These are phyloP conservation scores for Ectropis crepuscularia DNA, from an alignment of 2,888 invertebrate genomes.

Conservation along the genomic window DNA sequence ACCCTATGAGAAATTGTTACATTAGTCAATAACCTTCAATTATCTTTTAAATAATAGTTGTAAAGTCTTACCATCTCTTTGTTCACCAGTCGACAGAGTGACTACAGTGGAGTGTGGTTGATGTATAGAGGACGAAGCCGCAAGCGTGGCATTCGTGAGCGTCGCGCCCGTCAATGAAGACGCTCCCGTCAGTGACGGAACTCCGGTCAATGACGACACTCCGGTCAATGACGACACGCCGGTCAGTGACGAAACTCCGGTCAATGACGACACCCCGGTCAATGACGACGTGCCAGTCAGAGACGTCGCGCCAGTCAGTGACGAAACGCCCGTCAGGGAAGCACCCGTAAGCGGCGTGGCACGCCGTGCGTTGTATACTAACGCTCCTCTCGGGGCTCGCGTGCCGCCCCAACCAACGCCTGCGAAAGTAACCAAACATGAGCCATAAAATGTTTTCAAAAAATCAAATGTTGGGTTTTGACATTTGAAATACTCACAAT, in stretches of 20 bases:
- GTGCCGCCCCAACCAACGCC: conserved; percentile 57
- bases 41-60: no score
- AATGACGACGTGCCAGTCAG: no score
- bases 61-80: conserved; percentile 4
- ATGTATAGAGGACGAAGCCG: conserved; percentile 49
- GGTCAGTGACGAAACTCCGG: no score
- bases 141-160: conserved; percentile 32
- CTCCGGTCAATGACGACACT: no score
- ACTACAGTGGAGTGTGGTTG: conserved; percentile 58
- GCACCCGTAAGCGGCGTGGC: conserved; percentile 53
- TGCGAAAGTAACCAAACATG: conserved; percentile 3
- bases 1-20: no score
- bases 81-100: conserved; percentile 51
- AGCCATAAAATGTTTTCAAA: no score
- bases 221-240: no score
- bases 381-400: conserved; percentile 62
- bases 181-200: conserved; percentile 48
- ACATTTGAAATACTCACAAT: no score
- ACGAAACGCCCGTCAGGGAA: not conserved
- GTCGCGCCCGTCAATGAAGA: not conserved
- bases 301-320: not conserved
- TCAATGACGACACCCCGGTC: no score
- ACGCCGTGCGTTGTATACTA: conserved; percentile 68
- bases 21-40: no score
- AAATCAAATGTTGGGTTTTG: no score